Evolutionary conservation across 2,797 vertebrate species (phyloP).

Genomic region (Brachyrhaphis roseni): DNA sequence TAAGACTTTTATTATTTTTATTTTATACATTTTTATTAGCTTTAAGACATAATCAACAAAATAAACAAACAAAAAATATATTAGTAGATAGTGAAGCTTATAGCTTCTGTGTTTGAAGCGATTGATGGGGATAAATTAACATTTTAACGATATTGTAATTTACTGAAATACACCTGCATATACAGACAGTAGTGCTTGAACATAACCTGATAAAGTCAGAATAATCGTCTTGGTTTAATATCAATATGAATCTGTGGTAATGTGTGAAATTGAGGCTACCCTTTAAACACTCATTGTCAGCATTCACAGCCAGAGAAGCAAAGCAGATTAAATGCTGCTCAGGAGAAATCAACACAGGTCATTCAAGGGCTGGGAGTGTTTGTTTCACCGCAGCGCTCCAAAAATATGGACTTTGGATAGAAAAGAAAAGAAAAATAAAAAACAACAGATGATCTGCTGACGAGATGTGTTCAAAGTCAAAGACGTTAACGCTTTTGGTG

Average conservation of each 20-base stretch:
- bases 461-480: conserved; percentile 15
- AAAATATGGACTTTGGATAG: conserved; percentile 9
- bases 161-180: background rate
- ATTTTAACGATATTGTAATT: background rate
- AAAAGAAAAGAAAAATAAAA: background rate
- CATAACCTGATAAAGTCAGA: background rate
- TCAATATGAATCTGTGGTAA: background rate
- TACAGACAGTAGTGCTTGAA: background rate
- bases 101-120: background rate
- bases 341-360: conserved; percentile 68
- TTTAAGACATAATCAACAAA: background rate
- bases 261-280: conserved; percentile 14
- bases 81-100: background rate
- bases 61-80: background rate
- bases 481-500: background rate
- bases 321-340: conserved; percentile 70
- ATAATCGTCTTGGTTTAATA: background rate
- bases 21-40: too few species aligned
- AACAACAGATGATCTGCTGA: background rate
- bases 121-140: background rate
- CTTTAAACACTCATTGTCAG: conserved; percentile 49
- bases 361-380: conserved; percentile 55
- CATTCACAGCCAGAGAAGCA: conserved; percentile 51
- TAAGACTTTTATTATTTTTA: too few species aligned
- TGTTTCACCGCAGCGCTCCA: conserved; percentile 46